Evolutionary conservation across 2,888 invertebrate species (phyloP).

Genomic region (Alsophila aescularia): DNA sequence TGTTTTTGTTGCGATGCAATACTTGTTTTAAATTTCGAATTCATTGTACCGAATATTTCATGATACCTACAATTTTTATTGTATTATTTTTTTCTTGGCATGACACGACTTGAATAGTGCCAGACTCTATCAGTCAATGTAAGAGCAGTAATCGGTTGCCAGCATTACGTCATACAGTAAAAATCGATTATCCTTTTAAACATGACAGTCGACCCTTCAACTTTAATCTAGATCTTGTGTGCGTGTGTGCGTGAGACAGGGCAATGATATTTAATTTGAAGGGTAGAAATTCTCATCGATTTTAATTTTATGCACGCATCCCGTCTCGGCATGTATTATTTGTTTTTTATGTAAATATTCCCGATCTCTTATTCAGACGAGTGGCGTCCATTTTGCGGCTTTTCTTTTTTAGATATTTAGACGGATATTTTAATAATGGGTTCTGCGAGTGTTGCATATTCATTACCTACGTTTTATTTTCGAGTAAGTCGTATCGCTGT

Average conservation of each 20-base stretch:
- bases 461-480: constrained; percentile 34
- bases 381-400: constrained; percentile 70
- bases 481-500: constrained; percentile 29
- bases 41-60: neutral
- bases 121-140: constrained; percentile 11
- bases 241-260: constrained; percentile 66
- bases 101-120: too few species aligned
- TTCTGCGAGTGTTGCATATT: constrained; percentile 58
- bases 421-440: constrained; percentile 66
- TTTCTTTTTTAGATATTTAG: constrained; percentile 68
- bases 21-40: constrained; percentile 40
- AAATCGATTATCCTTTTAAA: constrained; percentile 40
- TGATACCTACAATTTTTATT: neutral
- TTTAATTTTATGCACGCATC: constrained; percentile 84
- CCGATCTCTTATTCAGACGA: constrained; percentile 75
- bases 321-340: constrained; percentile 79
- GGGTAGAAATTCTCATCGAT: constrained; percentile 83
- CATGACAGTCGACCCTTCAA: constrained; percentile 58
- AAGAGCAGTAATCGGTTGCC: constrained; percentile 8
- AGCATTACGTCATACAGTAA: constrained; percentile 25
- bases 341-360: constrained; percentile 83
- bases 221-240: constrained; percentile 74
- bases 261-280: constrained; percentile 83
- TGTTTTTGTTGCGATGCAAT: constrained; percentile 37
- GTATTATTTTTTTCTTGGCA: neutral